Evolutionary conservation across 2,888 invertebrate genomes (phyloP), one percentile per base, ranked within the genome.

Genomic region (Ophioninae sp.): DNA sequence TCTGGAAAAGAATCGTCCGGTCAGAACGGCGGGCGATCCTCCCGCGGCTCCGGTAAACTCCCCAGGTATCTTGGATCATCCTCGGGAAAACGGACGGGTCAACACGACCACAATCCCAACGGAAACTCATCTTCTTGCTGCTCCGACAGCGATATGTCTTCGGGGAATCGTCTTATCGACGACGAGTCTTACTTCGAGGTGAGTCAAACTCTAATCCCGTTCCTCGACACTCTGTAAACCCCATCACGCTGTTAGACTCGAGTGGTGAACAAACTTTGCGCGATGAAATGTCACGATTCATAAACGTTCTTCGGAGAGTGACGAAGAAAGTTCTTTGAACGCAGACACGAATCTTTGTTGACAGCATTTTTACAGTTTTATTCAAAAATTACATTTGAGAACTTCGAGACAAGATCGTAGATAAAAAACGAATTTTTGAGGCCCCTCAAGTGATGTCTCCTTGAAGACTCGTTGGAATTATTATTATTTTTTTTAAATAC

Each of bases 141-240:
- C 37, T 93, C 92, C 80, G 93, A 93, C 88, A 93, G 92, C 85
- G 93, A 93, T 87, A 89, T 89, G 85, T 91, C 90, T 81, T 91
- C 91, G 80, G 91, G 91, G 86, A 91, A 90, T 85, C 90, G 89
- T 81, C 90, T 91, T 86, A 85, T 88, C 86, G 91, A 92, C 88
- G 93, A 93, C 86, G 93, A 91, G 87, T 93, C 93, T 73, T 93
- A 93, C 86, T 93, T 93, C 88, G 93, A 93, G 91, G 93, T 93
- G 86, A 86, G 84, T 79, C 76, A 30, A 72, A 64, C 7, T 56
- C 23, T 80, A 58, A 75, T 67, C 71, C 61, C 58, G 30, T 23
- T 59, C 41, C 10, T 22, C 23, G 61, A 72, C 58, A 37, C 37
- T 56, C 13, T 65, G 30, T 61, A 30, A n/a, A n/a, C 20, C 3